Base-by-base conservation (phyloP, 2,113 vertebrate species). In the Hystrix cristata region DNA sequence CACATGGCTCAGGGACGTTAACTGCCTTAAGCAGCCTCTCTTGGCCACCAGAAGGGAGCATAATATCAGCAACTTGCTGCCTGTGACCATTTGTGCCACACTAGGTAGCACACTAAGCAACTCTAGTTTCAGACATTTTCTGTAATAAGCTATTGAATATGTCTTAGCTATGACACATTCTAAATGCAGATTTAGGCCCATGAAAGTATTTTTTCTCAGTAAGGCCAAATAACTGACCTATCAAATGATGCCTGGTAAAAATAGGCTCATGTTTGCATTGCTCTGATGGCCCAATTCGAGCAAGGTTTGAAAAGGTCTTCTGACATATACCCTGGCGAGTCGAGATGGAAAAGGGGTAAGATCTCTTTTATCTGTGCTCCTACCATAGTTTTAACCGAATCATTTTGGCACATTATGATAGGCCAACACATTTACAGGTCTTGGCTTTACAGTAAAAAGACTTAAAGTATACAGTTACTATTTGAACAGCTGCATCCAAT, bases 401-500 rank as follows among this genome's bases (percentile, higher is more conserved):
- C 48, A 12, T n/a, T 51, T 84, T 95, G 82, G 23, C 10, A 62
- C 71, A 46, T 87, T 67, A 51, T 72, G 23, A 71, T 53, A 89
- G 21, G 15, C 64, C 87, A 93, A 59, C 13, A 55, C 90, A 27
- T 85, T 81, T 84, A 59, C 13, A 95, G 59, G 79, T 34, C 23
- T 11, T 25, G 78, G 27, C 14, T 97, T 79, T 95, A 90, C 5
- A 95, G 51, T 74, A 31, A 83, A 92, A 43, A 91, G 18, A 53
- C 27, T 31, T 74, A 88, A 46, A 84, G 46, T 78, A 7, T 78
- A 51, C 8, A 95, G 69, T 25, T 86, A 87, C 82, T 95, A 83
- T 90, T 98, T 97, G 90, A 96, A 97, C 12, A 92, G 62, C 67
- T 96, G 89, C 51, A 96, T 97, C 90, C 55, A 71, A 85, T 82